A percentile compares a stretch with the other conserved stretches of the same genome.
phyloP scores from a whole-genome alignment of 2,888 invertebrate species.

The Pseudoips prasinana region DNA sequence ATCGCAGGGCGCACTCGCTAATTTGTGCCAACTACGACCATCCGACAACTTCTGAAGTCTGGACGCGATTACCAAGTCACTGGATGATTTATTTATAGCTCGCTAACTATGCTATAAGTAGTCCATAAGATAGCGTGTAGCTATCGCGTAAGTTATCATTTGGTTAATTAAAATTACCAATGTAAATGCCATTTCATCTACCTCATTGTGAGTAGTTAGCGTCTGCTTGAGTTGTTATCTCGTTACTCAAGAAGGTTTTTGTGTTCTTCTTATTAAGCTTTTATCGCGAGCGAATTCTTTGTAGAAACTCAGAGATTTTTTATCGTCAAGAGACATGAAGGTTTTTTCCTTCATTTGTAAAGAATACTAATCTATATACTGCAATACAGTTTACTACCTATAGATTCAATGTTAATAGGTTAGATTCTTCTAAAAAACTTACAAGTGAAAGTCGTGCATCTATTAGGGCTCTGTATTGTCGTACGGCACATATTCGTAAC shows the following conservation, averaged over 20 bases:
- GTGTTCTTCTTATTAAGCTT: conserved; percentile 8
- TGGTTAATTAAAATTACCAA: conserved; percentile 34
- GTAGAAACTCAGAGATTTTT: no score
- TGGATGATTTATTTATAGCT: conserved; percentile 68
- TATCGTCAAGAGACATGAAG: no score
- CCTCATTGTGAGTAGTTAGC: conserved; percentile 28
- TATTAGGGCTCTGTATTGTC: no score
- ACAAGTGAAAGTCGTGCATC: no score
- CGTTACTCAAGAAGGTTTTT: conserved; percentile 5
- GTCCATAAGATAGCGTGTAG: conserved; percentile 28
- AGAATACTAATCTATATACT: no score
- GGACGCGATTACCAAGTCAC: conserved; percentile 64
- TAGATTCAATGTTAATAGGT: no score
- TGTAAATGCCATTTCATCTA: conserved; percentile 31
- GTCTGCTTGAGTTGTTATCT: conserved; percentile 25
- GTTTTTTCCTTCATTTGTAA: no score
- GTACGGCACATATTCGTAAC: no score
- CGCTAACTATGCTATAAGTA: conserved; percentile 23
- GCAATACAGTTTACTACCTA: no score
- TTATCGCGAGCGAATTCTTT: conserved; percentile 9
- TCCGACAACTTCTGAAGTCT: conserved; percentile 62
- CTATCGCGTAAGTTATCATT: conserved; percentile 27
- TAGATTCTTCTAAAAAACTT: no score
- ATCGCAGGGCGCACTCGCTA: conserved; percentile 75
- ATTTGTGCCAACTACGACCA: conserved; percentile 70